phyloP scores from a whole-genome alignment of 2,797 vertebrate species.

The Rhinatrema bivittatum region DNA sequence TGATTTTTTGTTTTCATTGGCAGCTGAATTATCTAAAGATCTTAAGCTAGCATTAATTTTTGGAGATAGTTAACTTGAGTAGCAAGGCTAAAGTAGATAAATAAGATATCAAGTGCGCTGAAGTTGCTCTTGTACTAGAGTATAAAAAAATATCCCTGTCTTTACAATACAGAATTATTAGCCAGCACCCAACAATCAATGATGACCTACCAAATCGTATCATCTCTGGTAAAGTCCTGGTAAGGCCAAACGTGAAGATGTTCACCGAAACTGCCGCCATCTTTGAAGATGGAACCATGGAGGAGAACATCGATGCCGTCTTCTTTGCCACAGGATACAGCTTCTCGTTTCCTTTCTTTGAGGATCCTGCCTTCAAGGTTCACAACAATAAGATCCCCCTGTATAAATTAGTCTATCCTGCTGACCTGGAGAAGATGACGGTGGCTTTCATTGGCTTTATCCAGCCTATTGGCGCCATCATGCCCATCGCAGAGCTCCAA shows the following conservation, averaged over 20 bases:
- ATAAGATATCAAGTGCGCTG: too few species aligned
- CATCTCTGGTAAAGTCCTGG: conserved; percentile 56
- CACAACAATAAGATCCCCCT: conserved; percentile 47
- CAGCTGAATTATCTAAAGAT: too few species aligned
- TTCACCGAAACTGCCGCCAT: conserved; percentile 56
- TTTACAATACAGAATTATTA: conserved; percentile 50
- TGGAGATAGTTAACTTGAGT: too few species aligned
- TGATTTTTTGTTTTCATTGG: too few species aligned
- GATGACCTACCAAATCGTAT: conserved; percentile 70
- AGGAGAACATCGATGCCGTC: conserved; percentile 60
- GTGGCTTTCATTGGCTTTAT: conserved; percentile 64
- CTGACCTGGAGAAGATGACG: conserved; percentile 48
- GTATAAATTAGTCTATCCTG: conserved; percentile 66
- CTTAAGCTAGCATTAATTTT: too few species aligned
- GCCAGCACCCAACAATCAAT: conserved; percentile 60
- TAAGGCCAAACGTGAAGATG: conserved; percentile 59
- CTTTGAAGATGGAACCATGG: conserved; percentile 63
- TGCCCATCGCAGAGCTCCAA: conserved; percentile 71
- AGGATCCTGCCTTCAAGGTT: conserved; percentile 37
- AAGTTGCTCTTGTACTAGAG: too few species aligned
- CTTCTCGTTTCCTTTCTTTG: conserved; percentile 65
- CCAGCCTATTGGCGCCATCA: conserved; percentile 64
- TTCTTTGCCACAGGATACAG: conserved; percentile 72
- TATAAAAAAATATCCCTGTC: too few species aligned
- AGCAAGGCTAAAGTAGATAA: too few species aligned